Evolutionary conservation across 2,888 invertebrate species (phyloP).

Genomic region (Volucella inflata): DNA sequence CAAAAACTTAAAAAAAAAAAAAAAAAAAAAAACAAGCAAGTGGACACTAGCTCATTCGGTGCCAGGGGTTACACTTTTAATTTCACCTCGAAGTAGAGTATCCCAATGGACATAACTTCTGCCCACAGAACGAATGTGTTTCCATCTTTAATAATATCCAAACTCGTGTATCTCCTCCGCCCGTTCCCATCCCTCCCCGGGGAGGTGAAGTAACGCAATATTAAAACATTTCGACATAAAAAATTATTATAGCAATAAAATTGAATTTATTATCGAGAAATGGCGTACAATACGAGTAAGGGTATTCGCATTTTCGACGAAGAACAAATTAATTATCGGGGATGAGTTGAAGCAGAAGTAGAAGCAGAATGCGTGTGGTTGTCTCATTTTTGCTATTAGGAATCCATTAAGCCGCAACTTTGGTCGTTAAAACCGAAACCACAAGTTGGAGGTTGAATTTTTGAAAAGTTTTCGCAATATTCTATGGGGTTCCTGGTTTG

Average conservation of each 20-base stretch:
- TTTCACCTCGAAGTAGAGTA: slow-evolving; percentile 10
- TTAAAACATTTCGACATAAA: slow-evolving; percentile 11
- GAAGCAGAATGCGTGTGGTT: slow-evolving; percentile 9
- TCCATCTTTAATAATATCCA: too few relatives aligned
- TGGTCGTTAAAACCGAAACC: slow-evolving; percentile 36
- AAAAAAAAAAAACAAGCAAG: too few relatives aligned
- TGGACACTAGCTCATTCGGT: too few relatives aligned
- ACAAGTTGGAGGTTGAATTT: slow-evolving; percentile 33
- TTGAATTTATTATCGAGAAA: background rate
- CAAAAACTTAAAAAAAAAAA: too few relatives aligned
- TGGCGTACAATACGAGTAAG: too few relatives aligned
- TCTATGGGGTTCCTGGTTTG: slow-evolving; percentile 8
- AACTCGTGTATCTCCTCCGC: too few relatives aligned
- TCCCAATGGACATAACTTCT: background rate
- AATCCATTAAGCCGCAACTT: slow-evolving; percentile 38
- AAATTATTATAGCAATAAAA: slow-evolving; percentile 31
- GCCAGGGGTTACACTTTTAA: slow-evolving; percentile 6
- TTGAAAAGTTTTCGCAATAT: slow-evolving; percentile 29
- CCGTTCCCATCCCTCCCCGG: too few relatives aligned
- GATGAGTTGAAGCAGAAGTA: background rate
- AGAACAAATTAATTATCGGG: slow-evolving; percentile 26
- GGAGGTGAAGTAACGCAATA: too few relatives aligned
- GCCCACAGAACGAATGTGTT: too few relatives aligned
- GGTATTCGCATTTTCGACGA: background rate
- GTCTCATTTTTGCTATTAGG: slow-evolving; percentile 9